phyloP scores from a whole-genome alignment of 2,113 vertebrate genomes.

The Telmatochromis sp. region DNA sequence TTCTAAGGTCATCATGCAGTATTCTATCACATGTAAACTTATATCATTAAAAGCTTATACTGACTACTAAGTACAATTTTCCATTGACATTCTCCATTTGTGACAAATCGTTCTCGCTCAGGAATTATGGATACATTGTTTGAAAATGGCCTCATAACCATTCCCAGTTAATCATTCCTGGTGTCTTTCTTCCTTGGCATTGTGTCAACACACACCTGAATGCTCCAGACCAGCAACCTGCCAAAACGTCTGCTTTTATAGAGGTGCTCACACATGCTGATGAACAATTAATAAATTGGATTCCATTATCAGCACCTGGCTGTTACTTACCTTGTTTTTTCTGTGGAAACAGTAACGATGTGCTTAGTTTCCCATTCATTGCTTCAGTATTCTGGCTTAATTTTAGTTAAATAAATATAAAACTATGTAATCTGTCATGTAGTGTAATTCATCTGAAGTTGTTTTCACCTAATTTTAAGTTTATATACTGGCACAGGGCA shows the following conservation, averaged over 20 bases:
- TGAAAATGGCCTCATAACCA: neutral
- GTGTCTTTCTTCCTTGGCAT: neutral
- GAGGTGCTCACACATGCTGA: neutral
- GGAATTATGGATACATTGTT: neutral
- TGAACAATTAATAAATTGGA: neutral
- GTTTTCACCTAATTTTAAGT: neutral
- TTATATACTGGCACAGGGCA: neutral
- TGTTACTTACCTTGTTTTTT: neutral
- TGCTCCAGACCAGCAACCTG: neutral
- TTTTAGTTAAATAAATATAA: neutral
- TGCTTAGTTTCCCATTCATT: neutral
- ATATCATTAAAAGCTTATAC: neutral
- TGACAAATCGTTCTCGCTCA: neutral
- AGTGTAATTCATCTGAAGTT: neutral
- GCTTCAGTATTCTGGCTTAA: neutral
- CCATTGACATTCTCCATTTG: neutral
- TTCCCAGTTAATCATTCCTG: neutral
- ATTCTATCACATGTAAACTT: neutral
- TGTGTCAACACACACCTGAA: neutral
- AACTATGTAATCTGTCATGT: neutral
- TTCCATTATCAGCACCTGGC: neutral
- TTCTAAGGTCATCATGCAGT: neutral
- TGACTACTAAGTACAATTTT: neutral
- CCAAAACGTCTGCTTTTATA: neutral
- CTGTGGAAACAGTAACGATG: neutral